Percentiles rank a stretch among this genome's conserved stretches.
Conservation (phyloP, 2,113 vertebrate species). For the Fukomys damarensis region DNA sequence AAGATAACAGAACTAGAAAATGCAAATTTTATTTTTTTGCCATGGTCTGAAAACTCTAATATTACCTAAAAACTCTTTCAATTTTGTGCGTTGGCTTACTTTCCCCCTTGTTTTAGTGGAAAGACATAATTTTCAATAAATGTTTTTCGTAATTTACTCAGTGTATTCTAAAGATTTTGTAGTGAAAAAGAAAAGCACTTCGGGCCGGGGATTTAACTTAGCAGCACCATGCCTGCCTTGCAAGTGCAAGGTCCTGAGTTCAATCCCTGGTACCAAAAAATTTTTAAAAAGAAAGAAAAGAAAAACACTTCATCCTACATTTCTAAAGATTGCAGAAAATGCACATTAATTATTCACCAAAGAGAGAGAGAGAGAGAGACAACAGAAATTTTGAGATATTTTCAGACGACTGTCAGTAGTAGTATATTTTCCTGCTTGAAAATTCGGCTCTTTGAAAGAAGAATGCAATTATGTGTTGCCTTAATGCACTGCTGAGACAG, state of each 20-base stretch:
- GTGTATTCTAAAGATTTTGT: constrained; percentile 52
- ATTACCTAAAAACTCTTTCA: constrained; percentile 12
- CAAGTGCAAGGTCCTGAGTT: too few species aligned
- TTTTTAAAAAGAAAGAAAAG: neutral
- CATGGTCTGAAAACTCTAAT: neutral
- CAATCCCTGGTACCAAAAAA: too few species aligned
- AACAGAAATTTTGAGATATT: neutral
- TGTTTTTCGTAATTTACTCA: constrained; percentile 37
- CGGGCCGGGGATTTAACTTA: neutral
- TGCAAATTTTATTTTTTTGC: constrained; percentile 70
- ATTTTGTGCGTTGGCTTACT: constrained; percentile 61
- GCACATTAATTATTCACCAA: constrained; percentile 22
- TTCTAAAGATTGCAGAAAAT: constrained; percentile 52
- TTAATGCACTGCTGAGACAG: neutral
- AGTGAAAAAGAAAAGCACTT: constrained; percentile 67
- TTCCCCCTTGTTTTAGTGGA: constrained; percentile 30
- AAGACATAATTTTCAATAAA: constrained; percentile 19
- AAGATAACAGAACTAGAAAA: constrained; percentile 75
- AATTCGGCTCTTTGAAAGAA: constrained; percentile 38
- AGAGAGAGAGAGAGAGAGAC: neutral
- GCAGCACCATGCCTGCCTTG: too few species aligned
- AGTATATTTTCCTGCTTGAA: neutral
- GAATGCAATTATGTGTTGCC: neutral
- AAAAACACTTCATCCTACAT: constrained; percentile 62
- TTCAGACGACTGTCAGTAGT: constrained; percentile 6